Base-by-base conservation (phyloP, 2,113 vertebrate genomes). In the Chitala chitala region DNA sequence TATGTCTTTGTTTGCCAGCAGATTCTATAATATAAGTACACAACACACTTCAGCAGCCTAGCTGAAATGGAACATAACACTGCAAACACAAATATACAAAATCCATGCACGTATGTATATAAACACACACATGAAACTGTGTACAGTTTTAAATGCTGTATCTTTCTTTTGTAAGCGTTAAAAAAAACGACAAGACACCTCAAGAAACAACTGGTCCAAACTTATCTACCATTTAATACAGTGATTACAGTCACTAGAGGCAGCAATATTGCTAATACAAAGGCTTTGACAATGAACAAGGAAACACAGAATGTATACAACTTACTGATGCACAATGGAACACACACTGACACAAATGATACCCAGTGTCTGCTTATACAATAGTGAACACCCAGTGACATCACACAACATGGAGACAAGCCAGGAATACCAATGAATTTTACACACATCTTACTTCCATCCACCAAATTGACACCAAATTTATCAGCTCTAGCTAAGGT, bases 101-200 rank as follows among this genome's bases (percentile, higher is more conserved):
- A 13, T 36, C 59, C 59, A 29, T 59, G 54, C 40, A 40, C 22
- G 22, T 46, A 40, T 75, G 38, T 58, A 44, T 55, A 68, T 44
- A 55, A 42, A 73, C 48, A 9, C 26, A 65, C 38, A 42, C 29
- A 40, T 42, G 24, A 66, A 58, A 42, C 24, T 22, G 36, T 66
- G n/a, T 31, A 33, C 13, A 0, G 5, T 55, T 58, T 54, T n/a
- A 56, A 15, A 69, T 46, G 15, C 53, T 13, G 36, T 56, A 31
- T 69, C 55, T 56, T 58, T 68, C 51, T 38, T 51, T 38, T 42
- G 31, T 72, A 40, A 26, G 24, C 44, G 51, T 64, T 50, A 64
- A 59, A 36, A 44, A 73, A 15, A 72, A 10, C 68, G 29, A 53
- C 36, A 72, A 29, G 42, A n/a, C n/a, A n/a, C n/a, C n/a, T n/a